These are phyloP conservation scores for Panopea generosa DNA, from an alignment of 2,888 invertebrate species.

Conservation along the genomic window DNA sequence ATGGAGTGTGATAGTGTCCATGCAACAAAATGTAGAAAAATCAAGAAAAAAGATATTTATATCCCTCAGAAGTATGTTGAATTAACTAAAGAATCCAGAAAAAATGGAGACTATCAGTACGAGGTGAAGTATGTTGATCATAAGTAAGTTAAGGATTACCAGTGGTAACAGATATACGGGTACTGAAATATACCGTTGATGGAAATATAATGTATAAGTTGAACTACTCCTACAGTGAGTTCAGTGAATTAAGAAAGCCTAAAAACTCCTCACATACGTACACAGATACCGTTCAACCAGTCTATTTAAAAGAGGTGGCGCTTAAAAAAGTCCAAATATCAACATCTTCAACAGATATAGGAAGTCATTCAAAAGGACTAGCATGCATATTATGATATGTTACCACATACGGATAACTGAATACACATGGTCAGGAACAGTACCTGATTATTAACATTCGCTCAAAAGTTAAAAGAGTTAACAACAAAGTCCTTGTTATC, in stretches of 20 bases:
- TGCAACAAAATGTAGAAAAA: slow-evolving; percentile 4
- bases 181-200: slow-evolving; percentile 13
- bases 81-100: not conserved
- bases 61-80: slow-evolving; percentile 23
- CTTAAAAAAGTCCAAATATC: slow-evolving; percentile 21
- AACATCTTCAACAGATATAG: slow-evolving; percentile 28
- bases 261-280: too few relatives aligned
- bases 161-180: slow-evolving; percentile 20
- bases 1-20: slow-evolving; percentile 54
- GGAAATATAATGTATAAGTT: too few relatives aligned
- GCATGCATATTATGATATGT: slow-evolving; percentile 22
- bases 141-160: slow-evolving; percentile 18
- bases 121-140: slow-evolving; percentile 21
- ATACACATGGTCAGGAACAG: too few relatives aligned
- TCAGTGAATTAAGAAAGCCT: too few relatives aligned
- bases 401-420: slow-evolving; percentile 18
- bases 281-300: not conserved
- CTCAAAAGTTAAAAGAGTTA: too few relatives aligned
- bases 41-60: slow-evolving; percentile 1
- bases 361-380: slow-evolving; percentile 24
- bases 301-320: slow-evolving; percentile 8
- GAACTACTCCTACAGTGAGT: too few relatives aligned
- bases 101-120: not conserved
- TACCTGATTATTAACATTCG: too few relatives aligned
- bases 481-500: too few relatives aligned